A percentile compares a stretch with the other conserved stretches of the same genome.
These are phyloP conservation scores for Tribolium madens DNA, from an alignment of 1,140 invertebrate species.

Conservation along the genomic window DNA sequence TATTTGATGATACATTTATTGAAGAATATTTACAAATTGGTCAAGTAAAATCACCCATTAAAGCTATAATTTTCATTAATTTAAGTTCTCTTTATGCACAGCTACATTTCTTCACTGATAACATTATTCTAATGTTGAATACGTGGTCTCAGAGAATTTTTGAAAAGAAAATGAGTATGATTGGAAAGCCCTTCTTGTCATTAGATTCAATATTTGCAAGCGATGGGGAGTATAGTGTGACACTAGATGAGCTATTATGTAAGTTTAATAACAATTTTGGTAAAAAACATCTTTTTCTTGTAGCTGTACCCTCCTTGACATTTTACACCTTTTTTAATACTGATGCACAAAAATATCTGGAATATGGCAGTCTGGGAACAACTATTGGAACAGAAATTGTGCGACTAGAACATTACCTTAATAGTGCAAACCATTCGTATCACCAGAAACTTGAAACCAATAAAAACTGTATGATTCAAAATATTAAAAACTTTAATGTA, in stretches of 20 bases:
- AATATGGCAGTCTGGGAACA: conserved; percentile 15
- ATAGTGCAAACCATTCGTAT: background rate
- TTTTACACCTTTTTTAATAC: conserved; percentile 10
- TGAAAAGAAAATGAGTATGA: background rate
- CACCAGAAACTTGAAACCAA: background rate
- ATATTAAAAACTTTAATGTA: background rate
- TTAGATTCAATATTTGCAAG: background rate
- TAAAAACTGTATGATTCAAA: conserved; percentile 19
- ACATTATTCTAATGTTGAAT: background rate
- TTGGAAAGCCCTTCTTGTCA: background rate
- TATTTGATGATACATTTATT: background rate
- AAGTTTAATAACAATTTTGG: conserved; percentile 49
- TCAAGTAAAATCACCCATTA: background rate
- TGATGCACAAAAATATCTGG: conserved; percentile 14
- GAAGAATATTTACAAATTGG: background rate
- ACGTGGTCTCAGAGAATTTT: background rate
- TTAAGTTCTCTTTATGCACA: background rate
- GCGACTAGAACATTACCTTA: background rate
- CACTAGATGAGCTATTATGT: background rate
- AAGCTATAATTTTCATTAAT: background rate
- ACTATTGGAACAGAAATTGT: background rate
- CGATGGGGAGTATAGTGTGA: background rate
- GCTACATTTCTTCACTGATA: background rate
- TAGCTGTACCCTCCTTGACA: conserved; percentile 11
- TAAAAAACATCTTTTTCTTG: conserved; percentile 31